These are phyloP conservation scores for Troglohyphantes excavatus DNA, from an alignment of 2,888 invertebrate species.

Conservation along the genomic window DNA sequence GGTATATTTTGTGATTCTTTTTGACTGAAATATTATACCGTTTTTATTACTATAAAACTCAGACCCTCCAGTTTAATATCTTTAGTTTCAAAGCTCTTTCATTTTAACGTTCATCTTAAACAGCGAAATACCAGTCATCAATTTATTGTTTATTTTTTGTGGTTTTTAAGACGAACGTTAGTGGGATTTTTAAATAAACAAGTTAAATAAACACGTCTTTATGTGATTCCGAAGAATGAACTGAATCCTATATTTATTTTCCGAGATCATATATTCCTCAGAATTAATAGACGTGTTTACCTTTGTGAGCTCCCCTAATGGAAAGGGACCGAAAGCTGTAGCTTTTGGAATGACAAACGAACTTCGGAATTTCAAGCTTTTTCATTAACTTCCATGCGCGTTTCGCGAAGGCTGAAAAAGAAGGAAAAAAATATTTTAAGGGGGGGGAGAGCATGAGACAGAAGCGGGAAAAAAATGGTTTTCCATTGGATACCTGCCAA, in stretches of 20 bases:
- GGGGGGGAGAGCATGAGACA: constrained; percentile 1
- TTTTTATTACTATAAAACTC: too few species aligned
- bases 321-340: constrained; percentile 28
- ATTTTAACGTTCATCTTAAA: too few species aligned
- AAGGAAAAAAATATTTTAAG: constrained; percentile 8
- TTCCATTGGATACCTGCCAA: constrained; percentile 59
- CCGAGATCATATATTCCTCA: constrained; percentile 26
- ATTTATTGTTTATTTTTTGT: too few species aligned
- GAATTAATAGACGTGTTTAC: constrained; percentile 59
- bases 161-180: too few species aligned
- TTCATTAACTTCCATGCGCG: constrained; percentile 74
- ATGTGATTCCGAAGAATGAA: constrained; percentile 28
- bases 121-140: too few species aligned
- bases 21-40: too few species aligned
- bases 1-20: too few species aligned
- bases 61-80: too few species aligned
- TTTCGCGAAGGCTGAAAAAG: not conserved
- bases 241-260: not conserved
- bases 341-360: constrained; percentile 47
- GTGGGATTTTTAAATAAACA: constrained; percentile 21
- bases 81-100: too few species aligned
- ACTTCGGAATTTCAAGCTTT: constrained; percentile 69
- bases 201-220: constrained; percentile 19
- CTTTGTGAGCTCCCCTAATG: constrained; percentile 17
- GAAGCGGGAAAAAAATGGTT: not conserved